Evolutionary conservation across 2,113 vertebrate species (phyloP).

Genomic region (Trichomycterus rosablanca): DNA sequence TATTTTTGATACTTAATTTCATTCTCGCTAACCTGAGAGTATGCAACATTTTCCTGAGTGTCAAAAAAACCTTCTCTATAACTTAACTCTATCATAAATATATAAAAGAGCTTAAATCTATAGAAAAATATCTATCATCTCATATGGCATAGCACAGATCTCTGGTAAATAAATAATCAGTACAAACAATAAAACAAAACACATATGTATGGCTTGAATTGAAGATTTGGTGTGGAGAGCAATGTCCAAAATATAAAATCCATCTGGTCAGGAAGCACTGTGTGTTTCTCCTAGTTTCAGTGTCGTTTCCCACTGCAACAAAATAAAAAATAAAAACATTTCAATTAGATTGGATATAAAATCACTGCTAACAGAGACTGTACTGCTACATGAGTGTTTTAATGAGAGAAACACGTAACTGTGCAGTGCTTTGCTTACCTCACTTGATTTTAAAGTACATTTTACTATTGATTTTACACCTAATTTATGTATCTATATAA

Average conservation of each 20-base stretch:
- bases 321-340: constrained; percentile 25
- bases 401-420: too few species aligned
- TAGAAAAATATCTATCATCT: constrained; percentile 56
- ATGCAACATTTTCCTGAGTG: constrained; percentile 57
- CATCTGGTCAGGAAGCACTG: constrained; percentile 50
- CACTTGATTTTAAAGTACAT: too few species aligned
- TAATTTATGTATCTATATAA: too few species aligned
- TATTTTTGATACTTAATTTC: constrained; percentile 40
- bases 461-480: too few species aligned
- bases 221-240: constrained; percentile 59
- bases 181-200: constrained; percentile 37
- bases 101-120: constrained; percentile 60
- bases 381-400: too few species aligned
- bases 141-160: constrained; percentile 41
- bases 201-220: constrained; percentile 68
- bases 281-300: constrained; percentile 62
- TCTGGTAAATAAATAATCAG: constrained; percentile 52
- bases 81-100: constrained; percentile 51
- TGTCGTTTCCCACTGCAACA: constrained; percentile 67
- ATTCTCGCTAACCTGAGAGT: constrained; percentile 11
- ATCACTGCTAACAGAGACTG: not conserved
- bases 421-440: too few species aligned
- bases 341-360: too few species aligned
- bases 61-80: constrained; percentile 24
- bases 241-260: constrained; percentile 52